phyloP scores from a whole-genome alignment of 2,888 invertebrate species.

The Troilus luridus region DNA sequence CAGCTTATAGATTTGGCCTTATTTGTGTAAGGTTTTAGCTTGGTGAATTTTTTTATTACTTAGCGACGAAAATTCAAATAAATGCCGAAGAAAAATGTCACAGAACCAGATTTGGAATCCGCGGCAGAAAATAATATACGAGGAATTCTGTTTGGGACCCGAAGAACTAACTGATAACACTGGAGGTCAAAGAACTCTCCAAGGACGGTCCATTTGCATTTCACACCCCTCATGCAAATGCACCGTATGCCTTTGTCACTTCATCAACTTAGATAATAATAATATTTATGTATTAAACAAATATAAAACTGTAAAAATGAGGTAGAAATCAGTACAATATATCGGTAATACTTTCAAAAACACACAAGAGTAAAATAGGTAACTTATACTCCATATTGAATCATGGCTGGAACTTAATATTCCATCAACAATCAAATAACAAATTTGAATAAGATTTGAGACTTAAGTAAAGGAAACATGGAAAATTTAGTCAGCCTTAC shows the following conservation, averaged over 20 bases:
- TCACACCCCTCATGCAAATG: background rate
- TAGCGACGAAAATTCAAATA: background rate
- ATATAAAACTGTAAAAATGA: too few relatives aligned
- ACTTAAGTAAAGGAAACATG: too few relatives aligned
- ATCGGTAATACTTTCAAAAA: too few relatives aligned
- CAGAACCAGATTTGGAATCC: background rate
- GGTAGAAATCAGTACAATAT: too few relatives aligned
- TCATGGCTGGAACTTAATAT: too few relatives aligned
- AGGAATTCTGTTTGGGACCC: background rate
- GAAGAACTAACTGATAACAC: background rate
- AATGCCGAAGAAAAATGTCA: background rate
- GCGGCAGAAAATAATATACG: background rate
- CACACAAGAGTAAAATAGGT: too few relatives aligned
- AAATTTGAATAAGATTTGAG: too few relatives aligned
- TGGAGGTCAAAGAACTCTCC: background rate
- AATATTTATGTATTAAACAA: too few relatives aligned
- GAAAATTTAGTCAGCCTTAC: too few relatives aligned
- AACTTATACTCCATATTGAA: too few relatives aligned
- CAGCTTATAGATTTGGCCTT: background rate
- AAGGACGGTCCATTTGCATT: constrained; percentile 9
- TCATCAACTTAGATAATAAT: background rate
- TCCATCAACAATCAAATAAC: too few relatives aligned
- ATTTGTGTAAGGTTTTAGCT: background rate
- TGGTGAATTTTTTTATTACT: background rate
- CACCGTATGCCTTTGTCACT: background rate